A percentile compares a stretch with the other conserved stretches of the same genome.
Conservation (phyloP, 2,797 vertebrate species). For the Rousettus madagascariensis region DNA sequence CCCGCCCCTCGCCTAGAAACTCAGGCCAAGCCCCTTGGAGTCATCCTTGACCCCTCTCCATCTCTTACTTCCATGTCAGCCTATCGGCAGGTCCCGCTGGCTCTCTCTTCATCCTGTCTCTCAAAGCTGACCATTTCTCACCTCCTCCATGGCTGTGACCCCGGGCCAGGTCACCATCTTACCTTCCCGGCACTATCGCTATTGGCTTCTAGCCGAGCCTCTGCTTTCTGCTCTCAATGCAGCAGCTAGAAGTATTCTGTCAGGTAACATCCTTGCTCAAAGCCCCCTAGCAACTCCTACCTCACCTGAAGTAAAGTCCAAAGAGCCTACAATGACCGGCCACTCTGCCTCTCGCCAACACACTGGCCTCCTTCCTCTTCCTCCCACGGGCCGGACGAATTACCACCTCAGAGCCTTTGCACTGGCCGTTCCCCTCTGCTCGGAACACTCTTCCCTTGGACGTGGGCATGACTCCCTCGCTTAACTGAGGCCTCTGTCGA, state of each 20-base stretch:
- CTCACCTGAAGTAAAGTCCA: not conserved
- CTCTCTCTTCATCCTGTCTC: not conserved
- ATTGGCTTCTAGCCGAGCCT: not conserved
- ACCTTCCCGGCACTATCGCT: not conserved
- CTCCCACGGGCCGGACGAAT: not conserved
- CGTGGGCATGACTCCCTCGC: not conserved
- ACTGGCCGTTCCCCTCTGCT: not conserved
- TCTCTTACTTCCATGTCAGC: not conserved
- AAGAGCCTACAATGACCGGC: not conserved
- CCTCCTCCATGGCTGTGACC: not conserved
- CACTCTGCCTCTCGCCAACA: not conserved
- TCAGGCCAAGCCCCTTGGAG: not conserved
- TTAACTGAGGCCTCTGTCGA: not conserved
- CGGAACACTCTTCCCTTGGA: not conserved
- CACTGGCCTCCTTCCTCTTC: not conserved
- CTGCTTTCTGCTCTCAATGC: not conserved
- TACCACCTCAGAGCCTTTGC: not conserved
- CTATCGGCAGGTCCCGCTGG: not conserved
- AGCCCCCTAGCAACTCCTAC: not conserved
- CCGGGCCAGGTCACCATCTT: not conserved
- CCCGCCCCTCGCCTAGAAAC: not conserved
- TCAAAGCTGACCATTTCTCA: not conserved
- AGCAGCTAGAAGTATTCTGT: not conserved
- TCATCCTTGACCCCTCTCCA: not conserved
- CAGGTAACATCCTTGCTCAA: rapidly evolving